These are phyloP conservation scores for Apis dorsata DNA, from an alignment of 1,140 invertebrate genomes.

Conservation along the genomic window DNA sequence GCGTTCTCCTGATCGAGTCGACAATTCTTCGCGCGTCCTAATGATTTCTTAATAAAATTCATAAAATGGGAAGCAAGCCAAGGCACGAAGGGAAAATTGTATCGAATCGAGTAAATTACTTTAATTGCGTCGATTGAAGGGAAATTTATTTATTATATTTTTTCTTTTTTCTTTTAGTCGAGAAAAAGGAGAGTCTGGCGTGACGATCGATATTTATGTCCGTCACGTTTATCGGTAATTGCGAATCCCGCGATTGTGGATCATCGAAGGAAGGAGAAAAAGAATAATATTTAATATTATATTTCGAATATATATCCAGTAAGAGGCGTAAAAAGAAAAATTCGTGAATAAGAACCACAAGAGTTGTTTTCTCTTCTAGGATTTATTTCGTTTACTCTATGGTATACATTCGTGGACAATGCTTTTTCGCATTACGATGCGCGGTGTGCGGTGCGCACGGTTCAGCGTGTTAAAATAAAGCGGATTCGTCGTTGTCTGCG, in stretches of 20 bases:
- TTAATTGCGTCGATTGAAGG: constrained; percentile 37
- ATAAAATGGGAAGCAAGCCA: neutral
- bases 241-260: neutral
- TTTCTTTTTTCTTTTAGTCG: too few relatives aligned
- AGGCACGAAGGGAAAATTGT: neutral
- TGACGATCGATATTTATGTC: constrained; percentile 10
- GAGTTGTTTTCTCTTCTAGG: neutral
- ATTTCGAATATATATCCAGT: neutral
- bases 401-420: constrained; percentile 6
- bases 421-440: constrained; percentile 7
- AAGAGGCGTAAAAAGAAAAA: too few relatives aligned
- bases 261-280: neutral
- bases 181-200: neutral
- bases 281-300: constrained; percentile 2
- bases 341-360: too few relatives aligned
- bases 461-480: constrained; percentile 36
- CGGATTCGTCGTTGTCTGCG: constrained; percentile 6
- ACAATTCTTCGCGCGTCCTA: too few relatives aligned
- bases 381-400: constrained; percentile 17
- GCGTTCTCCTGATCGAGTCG: constrained; percentile 11
- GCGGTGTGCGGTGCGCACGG: constrained; percentile 1
- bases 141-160: constrained; percentile 27
- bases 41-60: too few relatives aligned
- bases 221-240: constrained; percentile 1
- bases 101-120: constrained; percentile 19